Base-by-base conservation (phyloP, 2,888 invertebrate genomes). In the Sialis lutaria region DNA sequence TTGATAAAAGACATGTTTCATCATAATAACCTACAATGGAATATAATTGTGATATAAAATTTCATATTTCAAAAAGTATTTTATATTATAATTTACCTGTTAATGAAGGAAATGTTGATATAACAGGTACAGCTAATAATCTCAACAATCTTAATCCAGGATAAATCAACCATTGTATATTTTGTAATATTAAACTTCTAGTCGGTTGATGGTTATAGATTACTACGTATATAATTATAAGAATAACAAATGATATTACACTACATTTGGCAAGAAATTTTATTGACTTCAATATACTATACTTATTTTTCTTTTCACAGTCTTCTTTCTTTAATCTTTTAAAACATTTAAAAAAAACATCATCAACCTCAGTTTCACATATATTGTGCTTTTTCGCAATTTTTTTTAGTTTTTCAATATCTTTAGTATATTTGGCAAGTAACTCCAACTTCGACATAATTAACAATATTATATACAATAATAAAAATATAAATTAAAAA, bases 1-100 rank as follows among this genome's bases (percentile, higher is more conserved):
- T 90, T 59, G 81, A 78, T 54, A 89, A 65, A 35, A 90, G 67
- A 60, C 89, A 90, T 57, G 82, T 80, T 64, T 89, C 88, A 67
- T 89, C 87, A 57, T 90, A 88, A 40, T 79, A 73, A 61, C 80
- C 87, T 76, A 67, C 55, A 63, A 75, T 22, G 22, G 22, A 22
- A 22, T 22, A 22, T 22, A 22, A 22, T 22, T 22, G 22, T 22
- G 22, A 22, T 22, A 22, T 22, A 22, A 22, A 2, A 22, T 4
- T 22, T 22, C 2, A 22, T 22, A 22, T 22, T 22, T 22, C 22
- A 22, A 22, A 2, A 22, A 22, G 22, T 22, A 22, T 22, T 22
- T 22, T 42, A 13, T 7, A 45, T 45, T 47, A 13, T 44, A 22
- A 35, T 46, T 22, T 66, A 83, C 87, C 79, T 56, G 80, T 79